Evolutionary conservation across 1,140 invertebrate species (phyloP), one percentile per base, ranked within the genome.

Genomic region (Drosophila quadrilineata): DNA sequence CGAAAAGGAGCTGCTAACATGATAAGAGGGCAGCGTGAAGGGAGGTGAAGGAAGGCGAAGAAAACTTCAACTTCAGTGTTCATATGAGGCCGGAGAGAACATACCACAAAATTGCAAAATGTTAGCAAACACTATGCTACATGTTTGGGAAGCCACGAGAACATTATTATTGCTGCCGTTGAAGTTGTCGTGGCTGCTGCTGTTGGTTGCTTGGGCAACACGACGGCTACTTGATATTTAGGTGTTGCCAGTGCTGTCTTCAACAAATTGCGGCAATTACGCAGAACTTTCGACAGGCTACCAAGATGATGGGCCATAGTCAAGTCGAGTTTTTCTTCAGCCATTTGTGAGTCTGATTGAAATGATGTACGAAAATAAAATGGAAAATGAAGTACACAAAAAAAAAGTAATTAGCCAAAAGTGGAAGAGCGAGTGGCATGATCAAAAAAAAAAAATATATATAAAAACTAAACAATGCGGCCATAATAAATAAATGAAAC

Each of bases 401-500:
- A 58, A 71, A 66, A 79, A 79, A 80, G 71, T 54, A 80, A 80
- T 80, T 80, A 80, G 71, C 75, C 40, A n/a, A n/a, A n/a, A n/a
- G n/a, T 33, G 38, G 43, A 35, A 60, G 67, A 70, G 74, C 64
- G 36, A 49, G 48, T 26, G 45, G 35, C 43, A 65, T 31, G 17
- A 54, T 49, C 19, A 62, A 58, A 43, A 31, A 57, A 28, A 31
- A 35, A 38, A 26, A 33, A 29, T 19, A 22, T 24, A 16, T 43
- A 24, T n/a, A 14, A 62, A 36, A 49, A 36, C 14, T 24, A 59
- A 65, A 54, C 33, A 57, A 56, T 45, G 54, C 41, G 70, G 50
- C 63, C 56, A 67, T 84, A 77, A 84, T 84, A 84, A 84, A 82
- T 82, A 82, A 84, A 84, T 73, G 70, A 85, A 84, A 84, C 73